Base-by-base conservation (phyloP, 2,888 invertebrate species). In the Melanargia galathea region DNA sequence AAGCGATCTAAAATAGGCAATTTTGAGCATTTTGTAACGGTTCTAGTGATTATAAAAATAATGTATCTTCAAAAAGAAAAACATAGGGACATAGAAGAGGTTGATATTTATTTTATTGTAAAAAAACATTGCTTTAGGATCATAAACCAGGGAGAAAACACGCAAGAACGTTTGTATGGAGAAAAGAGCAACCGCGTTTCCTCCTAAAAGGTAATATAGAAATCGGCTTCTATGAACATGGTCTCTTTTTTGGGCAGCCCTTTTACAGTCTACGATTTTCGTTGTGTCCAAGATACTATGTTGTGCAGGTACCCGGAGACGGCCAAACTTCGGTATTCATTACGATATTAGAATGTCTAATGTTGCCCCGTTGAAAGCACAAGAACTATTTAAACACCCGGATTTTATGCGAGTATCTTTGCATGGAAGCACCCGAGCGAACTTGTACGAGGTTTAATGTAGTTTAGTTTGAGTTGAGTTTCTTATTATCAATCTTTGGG, bases 301-400 rank as follows among this genome's bases (percentile, higher is more conserved):
- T 70, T 70, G 66, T 69, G 64, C 64, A 71, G 66, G 70, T 71
- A 69, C 63, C 70, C 64, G 65, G 66, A 70, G 68, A 68, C 71
- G 64, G 67, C 66, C 68, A 64, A 74, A 75, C 69, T 70, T 72
- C 70, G 73, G 72, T 73, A 74, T 73, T 71, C 73, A 72, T 72
- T 72, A 72, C 70, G 66, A 70, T 71, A 71, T 73, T 73, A 72
- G 69, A 66, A 66, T 63, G 63, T 69, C 69, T 61, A 71, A 70
- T 67, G 59, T 64, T 58, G n/a, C 61, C 58, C 61, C 65, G 60
- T 64, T 61, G 61, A 58, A 66, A 64, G 64, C 65, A 61, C 66
- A 60, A 58, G 56, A 66, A 64, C 66, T 66, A 61, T 67, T 66
- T 64, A 66, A 66, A 62, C 66, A 64, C 55, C 48, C 18, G 22